A percentile compares a stretch with the other conserved stretches of the same genome.
Conservation (phyloP, 1,140 invertebrate genomes). For the Gerris buenoi region DNA sequence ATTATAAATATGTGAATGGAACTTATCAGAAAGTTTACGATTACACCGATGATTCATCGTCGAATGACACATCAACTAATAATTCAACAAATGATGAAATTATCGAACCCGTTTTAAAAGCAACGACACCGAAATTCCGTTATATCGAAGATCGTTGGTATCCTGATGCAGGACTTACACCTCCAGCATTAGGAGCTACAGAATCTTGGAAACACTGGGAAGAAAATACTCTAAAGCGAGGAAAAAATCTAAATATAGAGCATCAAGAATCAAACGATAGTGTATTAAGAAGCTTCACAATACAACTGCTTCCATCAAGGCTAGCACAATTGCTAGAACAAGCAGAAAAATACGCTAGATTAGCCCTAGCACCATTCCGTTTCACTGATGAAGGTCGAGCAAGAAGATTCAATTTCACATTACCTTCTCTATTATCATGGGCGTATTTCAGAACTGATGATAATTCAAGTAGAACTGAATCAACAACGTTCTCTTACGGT, state of each 20-base stretch:
- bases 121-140: constrained; percentile 8
- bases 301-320: constrained; percentile 60
- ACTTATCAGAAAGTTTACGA: neutral
- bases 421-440: neutral
- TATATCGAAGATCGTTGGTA: constrained; percentile 6
- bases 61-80: neutral
- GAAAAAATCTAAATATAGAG: constrained; percentile 13
- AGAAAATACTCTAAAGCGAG: neutral
- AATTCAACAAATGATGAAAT: constrained; percentile 17
- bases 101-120: constrained; percentile 13
- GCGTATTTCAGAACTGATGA: neutral
- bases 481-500: neutral
- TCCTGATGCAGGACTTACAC: constrained; percentile 14
- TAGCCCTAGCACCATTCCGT: constrained; percentile 22
- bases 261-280: constrained; percentile 6
- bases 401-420: constrained; percentile 3
- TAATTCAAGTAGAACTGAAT: neutral
- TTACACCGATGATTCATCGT: neutral
- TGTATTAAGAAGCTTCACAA: constrained; percentile 32
- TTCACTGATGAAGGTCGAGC: constrained; percentile 4
- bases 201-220: constrained; percentile 21
- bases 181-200: constrained; percentile 19
- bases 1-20: constrained; percentile 6
- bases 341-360: constrained; percentile 54
- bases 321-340: constrained; percentile 59